phyloP scores from a whole-genome alignment of 2,113 vertebrate genomes.

The Steatornis caripensis region DNA sequence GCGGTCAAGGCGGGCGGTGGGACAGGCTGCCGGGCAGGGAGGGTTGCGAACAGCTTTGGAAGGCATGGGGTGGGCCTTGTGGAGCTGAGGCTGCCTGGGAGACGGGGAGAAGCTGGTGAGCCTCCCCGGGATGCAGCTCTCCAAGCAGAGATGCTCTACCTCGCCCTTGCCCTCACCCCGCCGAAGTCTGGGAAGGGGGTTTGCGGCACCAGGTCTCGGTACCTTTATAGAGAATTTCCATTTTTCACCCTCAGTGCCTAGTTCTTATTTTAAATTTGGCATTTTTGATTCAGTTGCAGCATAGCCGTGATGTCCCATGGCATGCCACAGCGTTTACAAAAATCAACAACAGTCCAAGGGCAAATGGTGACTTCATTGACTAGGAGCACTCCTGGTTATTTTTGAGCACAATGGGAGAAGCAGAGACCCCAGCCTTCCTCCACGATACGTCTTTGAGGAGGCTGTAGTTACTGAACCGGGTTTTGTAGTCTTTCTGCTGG shows the following conservation, averaged over 20 bases:
- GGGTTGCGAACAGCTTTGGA: not conserved
- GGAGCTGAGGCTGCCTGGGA: not conserved
- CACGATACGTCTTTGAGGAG: not conserved
- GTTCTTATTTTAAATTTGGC: not conserved
- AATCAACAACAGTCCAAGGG: not conserved
- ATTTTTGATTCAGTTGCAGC: not conserved
- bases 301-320: rapidly evolving
- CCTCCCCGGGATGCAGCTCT: not conserved
- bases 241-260: not conserved
- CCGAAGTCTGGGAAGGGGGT: not conserved
- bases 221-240: not conserved
- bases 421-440: not conserved
- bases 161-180: not conserved
- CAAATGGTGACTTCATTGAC: not conserved
- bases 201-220: not conserved
- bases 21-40: not conserved
- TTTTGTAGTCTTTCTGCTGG: not conserved
- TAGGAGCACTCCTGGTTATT: not conserved
- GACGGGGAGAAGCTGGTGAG: not conserved
- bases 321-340: not conserved
- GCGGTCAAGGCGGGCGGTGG: rapidly evolving
- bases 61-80: not conserved
- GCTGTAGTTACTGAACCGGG: not conserved
- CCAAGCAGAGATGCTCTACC: not conserved
- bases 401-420: not conserved